phyloP scores from a whole-genome alignment of 2,888 invertebrate species.

The Acanthopleura granulata region DNA sequence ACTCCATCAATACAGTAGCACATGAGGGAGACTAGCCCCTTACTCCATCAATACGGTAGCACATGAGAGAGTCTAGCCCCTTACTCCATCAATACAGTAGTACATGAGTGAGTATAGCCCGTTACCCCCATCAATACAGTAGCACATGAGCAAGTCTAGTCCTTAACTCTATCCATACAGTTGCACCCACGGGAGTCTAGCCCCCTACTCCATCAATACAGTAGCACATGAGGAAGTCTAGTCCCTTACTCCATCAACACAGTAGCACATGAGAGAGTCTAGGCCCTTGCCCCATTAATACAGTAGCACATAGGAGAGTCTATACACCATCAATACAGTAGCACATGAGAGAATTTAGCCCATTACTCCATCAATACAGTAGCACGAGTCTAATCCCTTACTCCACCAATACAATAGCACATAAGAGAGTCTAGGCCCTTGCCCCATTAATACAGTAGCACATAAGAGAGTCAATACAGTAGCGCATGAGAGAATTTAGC shows the following conservation, averaged over 20 bases:
- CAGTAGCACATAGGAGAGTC: background rate
- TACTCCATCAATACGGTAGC: too few relatives aligned
- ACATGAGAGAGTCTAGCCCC: background rate
- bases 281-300: conserved; percentile 4
- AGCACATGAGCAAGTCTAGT: background rate
- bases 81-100: conserved; percentile 11
- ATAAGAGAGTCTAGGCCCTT: background rate
- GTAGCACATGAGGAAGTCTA: conserved; percentile 3
- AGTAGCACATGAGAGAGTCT: background rate
- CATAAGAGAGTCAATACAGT: too few relatives aligned
- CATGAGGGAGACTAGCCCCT: conserved; percentile 14
- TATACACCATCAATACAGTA: conserved; percentile 6
- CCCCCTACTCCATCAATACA: conserved; percentile 10
- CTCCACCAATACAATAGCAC: background rate
- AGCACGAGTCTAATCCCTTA: background rate
- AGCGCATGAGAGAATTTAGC: too few relatives aligned
- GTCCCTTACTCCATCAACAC: conserved; percentile 11
- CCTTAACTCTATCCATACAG: conserved; percentile 1
- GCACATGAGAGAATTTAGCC: background rate
- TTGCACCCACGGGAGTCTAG: background rate
- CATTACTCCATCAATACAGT: conserved; percentile 12
- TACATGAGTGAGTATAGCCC: background rate
- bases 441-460: conserved; percentile 2
- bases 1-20: conserved; percentile 8
- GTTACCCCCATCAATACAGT: conserved; percentile 14